Evolutionary conservation across 2,797 vertebrate species (phyloP).

Genomic region (Diplodus puntazzo): DNA sequence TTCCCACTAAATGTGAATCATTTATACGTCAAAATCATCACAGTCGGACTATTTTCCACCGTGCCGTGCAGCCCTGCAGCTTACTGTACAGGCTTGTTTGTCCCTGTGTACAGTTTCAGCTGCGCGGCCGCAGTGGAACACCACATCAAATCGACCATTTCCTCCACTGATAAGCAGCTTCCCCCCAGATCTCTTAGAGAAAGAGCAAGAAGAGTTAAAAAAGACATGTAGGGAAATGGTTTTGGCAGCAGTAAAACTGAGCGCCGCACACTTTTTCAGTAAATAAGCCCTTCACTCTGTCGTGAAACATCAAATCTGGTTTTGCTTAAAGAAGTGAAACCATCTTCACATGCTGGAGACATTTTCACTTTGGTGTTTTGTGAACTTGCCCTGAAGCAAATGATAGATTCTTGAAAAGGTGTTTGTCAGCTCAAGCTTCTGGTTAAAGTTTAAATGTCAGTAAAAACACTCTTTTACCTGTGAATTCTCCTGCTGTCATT

Average conservation of each 20-base stretch:
- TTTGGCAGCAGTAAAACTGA: conserved; percentile 67
- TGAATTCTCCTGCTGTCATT: too few relatives aligned
- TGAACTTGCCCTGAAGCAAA: background rate
- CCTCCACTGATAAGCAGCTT: conserved; percentile 83
- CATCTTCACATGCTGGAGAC: conserved; percentile 21
- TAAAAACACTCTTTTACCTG: too few relatives aligned
- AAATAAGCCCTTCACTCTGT: conserved; percentile 10
- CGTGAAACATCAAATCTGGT: conserved; percentile 35
- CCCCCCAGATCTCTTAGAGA: conserved; percentile 74
- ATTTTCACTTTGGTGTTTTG: conserved; percentile 20
- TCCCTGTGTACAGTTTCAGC: conserved; percentile 60
- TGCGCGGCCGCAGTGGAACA: conserved; percentile 69
- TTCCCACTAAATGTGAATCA: too few relatives aligned
- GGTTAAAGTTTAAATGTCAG: background rate
- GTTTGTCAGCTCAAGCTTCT: background rate
- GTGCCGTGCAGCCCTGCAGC: too few relatives aligned
- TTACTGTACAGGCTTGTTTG: background rate
- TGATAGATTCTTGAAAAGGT: background rate
- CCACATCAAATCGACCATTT: conserved; percentile 85
- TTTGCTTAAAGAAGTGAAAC: conserved; percentile 17
- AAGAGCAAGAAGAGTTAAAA: conserved; percentile 60
- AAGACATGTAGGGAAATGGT: conserved; percentile 61
- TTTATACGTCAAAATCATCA: too few relatives aligned
- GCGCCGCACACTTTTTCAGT: conserved; percentile 34
- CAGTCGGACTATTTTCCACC: too few relatives aligned